Base-by-base conservation (phyloP, 2,888 invertebrate species). In the Drosophila kambysellisi region DNA sequence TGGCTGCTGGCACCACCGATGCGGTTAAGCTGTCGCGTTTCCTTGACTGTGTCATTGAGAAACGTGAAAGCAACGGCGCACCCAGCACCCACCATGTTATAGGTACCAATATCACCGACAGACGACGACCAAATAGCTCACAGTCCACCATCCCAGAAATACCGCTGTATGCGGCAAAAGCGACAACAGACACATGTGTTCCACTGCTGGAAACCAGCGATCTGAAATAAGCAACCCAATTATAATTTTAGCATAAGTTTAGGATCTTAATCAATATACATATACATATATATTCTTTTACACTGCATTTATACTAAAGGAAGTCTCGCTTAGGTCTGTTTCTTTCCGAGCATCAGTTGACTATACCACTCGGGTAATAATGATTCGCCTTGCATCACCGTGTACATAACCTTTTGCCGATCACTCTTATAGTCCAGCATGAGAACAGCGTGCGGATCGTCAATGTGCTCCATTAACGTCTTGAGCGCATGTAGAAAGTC, bases 1-100 rank as follows among this genome's bases (percentile, higher is more conserved):
- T 99, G 72, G 97, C 98, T n/a, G 97, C 99, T 7, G 99, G 99
- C 2, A 97, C 98, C 5, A 97, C 98, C 67, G 98, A 98, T 92
- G 96, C 98, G 11, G 98, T 99, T 0, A 98, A 98, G 93, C 93
- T 99, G 35, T 96, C 97, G 3, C 95, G 98, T 90, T 99, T 99
- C 94, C 98, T 98, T 93, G 99, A 99, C 93, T 97, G 97, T 94
- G 96, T 95, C 2, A 93, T 93, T 58, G 93, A 93, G 53, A 93
- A 93, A 64, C 93, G 92, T 17, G 89, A 91, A 20, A 64, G 56
- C 25, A 62, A 52, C 46, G 64, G 62, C 29, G 39, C 46, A 15
- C 8, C 70, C 30, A 37, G 35, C 3, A 32, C 68, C 0, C 72
- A 69, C 15, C 46, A 25, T n/a, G 52, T 51, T 7, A 59, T 61